These are phyloP conservation scores for Cyclina sinensis DNA, from an alignment of 1,140 invertebrate genomes.

Conservation along the genomic window DNA sequence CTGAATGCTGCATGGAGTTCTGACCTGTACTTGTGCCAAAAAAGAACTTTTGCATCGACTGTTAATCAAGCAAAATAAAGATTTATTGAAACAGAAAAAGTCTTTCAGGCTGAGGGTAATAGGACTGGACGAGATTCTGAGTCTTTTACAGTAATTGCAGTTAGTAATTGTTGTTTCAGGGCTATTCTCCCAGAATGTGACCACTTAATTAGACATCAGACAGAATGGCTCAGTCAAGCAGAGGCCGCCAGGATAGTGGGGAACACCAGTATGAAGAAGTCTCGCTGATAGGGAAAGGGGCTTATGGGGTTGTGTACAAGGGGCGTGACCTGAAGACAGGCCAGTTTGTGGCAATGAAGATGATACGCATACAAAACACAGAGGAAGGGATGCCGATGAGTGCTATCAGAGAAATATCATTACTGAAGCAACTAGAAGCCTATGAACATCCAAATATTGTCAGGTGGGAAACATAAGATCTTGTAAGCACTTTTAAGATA, in stretches of 20 bases:
- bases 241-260: conserved; percentile 61
- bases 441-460: conserved; percentile 95
- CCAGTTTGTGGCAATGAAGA: conserved; percentile 97
- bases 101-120: no score
- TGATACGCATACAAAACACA: conserved; percentile 92
- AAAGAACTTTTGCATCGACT: no score
- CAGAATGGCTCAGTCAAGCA: conserved; percentile 42
- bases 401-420: conserved; percentile 96
- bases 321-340: conserved; percentile 87
- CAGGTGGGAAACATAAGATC: conserved; percentile 77
- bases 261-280: conserved; percentile 83
- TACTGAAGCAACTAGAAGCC: conserved; percentile 92
- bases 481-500: no score
- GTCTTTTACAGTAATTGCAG: no score
- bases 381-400: conserved; percentile 97
- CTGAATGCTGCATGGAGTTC: no score
- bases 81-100: no score
- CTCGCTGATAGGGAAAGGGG: conserved; percentile 84
- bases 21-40: no score
- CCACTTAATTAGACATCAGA: no score
- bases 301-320: conserved; percentile 87
- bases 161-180: no score
- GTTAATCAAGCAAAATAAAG: no score
- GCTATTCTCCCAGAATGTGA: no score
- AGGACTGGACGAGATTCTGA: no score